Base-by-base conservation (phyloP, 2,797 vertebrate genomes). In the Syngnathus acus region DNA sequence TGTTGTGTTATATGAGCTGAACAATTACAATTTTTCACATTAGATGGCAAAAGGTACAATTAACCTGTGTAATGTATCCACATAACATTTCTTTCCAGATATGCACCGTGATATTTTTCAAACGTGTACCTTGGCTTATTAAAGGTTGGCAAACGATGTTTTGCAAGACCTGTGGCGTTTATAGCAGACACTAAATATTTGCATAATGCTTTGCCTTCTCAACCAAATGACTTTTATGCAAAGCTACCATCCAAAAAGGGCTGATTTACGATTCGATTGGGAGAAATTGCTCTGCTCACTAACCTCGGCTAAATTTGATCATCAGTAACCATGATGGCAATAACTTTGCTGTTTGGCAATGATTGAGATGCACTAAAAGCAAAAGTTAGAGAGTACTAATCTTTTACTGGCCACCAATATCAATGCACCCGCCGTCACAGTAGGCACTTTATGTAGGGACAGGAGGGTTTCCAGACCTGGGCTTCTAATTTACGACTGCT, bases 101-200 rank as follows among this genome's bases (percentile, higher is more conserved):
- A 32, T 32, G 32, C 32, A 32, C 32, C 4, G 32, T 32, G 32
- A 32, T 32, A 32, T 32, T 32, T 32, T 32, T 32, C 32, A 32
- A 32, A 32, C 32, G 4, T 4, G 32, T 32, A 5, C 21, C 9
- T 55, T 55, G 53, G 53, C 21, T 54, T 13, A 32, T 26, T 55
- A 26, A 32, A 55, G 10, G 21, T 1, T 13, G 53, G 53, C 1
- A 55, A 55, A 55, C 21, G 83, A 86, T 84, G 84, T 62, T 60
- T 78, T 82, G 80, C 84, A 80, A 84, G 83, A 90, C 87, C 83
- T 84, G 86, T 80, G 75, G 75, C 78, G 81, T 84, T 87, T 84
- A 87, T 77, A 84, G 79, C 85, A 82, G 82, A 84, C 78, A 81
- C 79, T 81, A 88, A 88, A 87, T 79, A 89, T 90, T 88, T 87